Base-by-base conservation (phyloP, 2,888 invertebrate species). In the Sarcophaga caerulescens region DNA sequence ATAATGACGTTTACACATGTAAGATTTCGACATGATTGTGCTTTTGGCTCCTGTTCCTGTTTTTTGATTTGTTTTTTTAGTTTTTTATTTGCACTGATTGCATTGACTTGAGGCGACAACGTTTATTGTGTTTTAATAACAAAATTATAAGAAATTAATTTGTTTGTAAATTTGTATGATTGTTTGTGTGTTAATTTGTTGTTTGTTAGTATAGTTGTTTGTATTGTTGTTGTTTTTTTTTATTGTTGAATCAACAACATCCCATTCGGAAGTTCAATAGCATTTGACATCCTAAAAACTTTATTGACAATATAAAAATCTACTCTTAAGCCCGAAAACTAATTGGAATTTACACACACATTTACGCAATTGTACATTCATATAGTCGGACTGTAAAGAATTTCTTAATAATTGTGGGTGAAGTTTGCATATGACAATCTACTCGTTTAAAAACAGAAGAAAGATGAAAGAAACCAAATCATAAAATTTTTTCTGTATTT, bases 241-340 rank as follows among this genome's bases (percentile, higher is more conserved):
- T 60, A 12, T 85, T 75, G 66, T 79, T 35, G 19, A 76, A 68
- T 81, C 62, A 81, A 73, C 87, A 77, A 69, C 87, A 77, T 84
- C 81, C 85, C 68, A 57, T 82, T 81, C 80, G 85, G 84, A 88
- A 88, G 85, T 82, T 87, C 85, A 88, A 85, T 82, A 82, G 63
- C 82, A 87, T 80, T 87, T 66, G 63, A 81, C 74, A 81, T 78
- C 62, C 79, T 17, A 65, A 81, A 35, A 77, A 84, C 73, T 80
- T 68, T 68, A 47, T 23, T 57, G 45, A 69, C 68, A 85, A 66
- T 75, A 57, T 81, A 14, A 68, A 71, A 81, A 60, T 47, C 70
- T 62, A 83, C 60, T 52, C 21, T 35, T 44, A 57, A 52, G 21
- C 3, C 44, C 17, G 21, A 12, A 35, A 47, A 60, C 45, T 71